Evolutionary conservation across 2,113 vertebrate species (phyloP).

Genomic region (Hiodon tergisus): DNA sequence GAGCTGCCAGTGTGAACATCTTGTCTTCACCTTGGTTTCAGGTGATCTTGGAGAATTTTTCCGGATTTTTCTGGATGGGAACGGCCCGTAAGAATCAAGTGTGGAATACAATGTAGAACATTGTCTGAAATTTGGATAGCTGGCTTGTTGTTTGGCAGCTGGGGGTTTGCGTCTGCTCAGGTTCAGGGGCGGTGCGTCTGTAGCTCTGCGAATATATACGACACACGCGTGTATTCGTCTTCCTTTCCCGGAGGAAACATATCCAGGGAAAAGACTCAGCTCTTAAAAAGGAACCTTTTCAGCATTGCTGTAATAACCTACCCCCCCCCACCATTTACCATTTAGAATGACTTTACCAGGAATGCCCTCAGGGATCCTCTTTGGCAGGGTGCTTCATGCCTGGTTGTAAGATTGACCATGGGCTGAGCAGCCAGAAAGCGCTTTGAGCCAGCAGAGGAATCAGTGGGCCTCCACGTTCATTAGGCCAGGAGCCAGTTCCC

Average conservation of each 20-base stretch:
- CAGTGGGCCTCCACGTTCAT: conserved; percentile 40
- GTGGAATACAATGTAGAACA: too few species aligned
- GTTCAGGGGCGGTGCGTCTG: too few species aligned
- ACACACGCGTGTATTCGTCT: too few species aligned
- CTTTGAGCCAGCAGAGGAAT: conserved; percentile 43
- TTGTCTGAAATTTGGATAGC: background rate
- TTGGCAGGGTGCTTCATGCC: conserved; percentile 45
- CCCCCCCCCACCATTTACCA: background rate
- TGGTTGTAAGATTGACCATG: conserved; percentile 36
- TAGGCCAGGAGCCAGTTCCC: conserved; percentile 39
- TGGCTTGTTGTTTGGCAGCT: background rate
- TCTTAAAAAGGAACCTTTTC: background rate
- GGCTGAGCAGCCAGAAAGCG: conserved; percentile 43
- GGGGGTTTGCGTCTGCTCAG: background rate
- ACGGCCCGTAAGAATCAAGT: too few species aligned
- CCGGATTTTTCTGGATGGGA: too few species aligned
- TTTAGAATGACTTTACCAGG: conserved; percentile 37
- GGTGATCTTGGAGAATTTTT: too few species aligned
- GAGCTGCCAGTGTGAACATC: too few species aligned
- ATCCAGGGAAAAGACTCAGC: background rate
- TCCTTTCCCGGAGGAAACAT: background rate
- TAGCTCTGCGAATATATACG: too few species aligned
- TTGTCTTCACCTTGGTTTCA: too few species aligned
- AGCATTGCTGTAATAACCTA: background rate
- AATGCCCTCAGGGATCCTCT: conserved; percentile 45